phyloP scores from a whole-genome alignment of 2,888 invertebrate genomes.

The Chouioia cunea region DNA sequence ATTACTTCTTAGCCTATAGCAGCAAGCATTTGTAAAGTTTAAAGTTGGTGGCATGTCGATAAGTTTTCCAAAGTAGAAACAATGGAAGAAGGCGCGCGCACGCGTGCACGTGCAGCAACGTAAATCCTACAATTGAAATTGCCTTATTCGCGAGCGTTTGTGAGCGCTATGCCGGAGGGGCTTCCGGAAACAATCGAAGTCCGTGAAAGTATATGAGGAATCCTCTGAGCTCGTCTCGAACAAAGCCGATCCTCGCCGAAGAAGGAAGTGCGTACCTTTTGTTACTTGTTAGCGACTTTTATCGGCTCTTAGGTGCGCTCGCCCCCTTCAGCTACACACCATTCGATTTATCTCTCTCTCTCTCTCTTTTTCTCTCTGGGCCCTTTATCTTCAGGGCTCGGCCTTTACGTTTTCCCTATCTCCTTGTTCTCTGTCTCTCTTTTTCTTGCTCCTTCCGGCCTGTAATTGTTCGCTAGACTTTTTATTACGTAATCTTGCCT shows the following conservation, averaged over 20 bases:
- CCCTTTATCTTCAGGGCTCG: slow-evolving; percentile 22
- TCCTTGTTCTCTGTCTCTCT: slow-evolving; percentile 28
- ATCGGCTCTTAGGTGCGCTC: slow-evolving; percentile 51
- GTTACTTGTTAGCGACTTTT: slow-evolving; percentile 65
- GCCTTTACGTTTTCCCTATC: slow-evolving; percentile 39
- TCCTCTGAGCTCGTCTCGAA: slow-evolving; percentile 20
- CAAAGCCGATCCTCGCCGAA: slow-evolving; percentile 46
- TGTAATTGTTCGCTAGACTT: slow-evolving; percentile 35
- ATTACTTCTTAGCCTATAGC: slow-evolving; percentile 32
- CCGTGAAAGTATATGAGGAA: slow-evolving; percentile 29
- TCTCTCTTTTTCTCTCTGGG: slow-evolving; percentile 28
- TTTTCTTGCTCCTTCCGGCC: slow-evolving; percentile 38
- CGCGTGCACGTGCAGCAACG: not conserved
- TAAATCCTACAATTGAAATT: slow-evolving; percentile 39
- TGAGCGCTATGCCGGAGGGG: not conserved
- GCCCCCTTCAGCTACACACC: slow-evolving; percentile 40
- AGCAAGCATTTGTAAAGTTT: slow-evolving; percentile 45
- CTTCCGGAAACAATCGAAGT: slow-evolving; percentile 36
- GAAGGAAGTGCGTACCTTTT: slow-evolving; percentile 57
- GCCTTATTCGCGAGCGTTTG: slow-evolving; percentile 22
- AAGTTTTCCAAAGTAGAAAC: slow-evolving; percentile 9
- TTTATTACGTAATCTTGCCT: slow-evolving; percentile 31
- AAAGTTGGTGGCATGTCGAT: slow-evolving; percentile 44
- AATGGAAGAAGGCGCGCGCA: not conserved
- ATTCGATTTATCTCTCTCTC: slow-evolving; percentile 59